A percentile compares a stretch with the other conserved stretches of the same genome.
phyloP scores from a whole-genome alignment of 1,140 invertebrate genomes.

The Microplitis demolitor region DNA sequence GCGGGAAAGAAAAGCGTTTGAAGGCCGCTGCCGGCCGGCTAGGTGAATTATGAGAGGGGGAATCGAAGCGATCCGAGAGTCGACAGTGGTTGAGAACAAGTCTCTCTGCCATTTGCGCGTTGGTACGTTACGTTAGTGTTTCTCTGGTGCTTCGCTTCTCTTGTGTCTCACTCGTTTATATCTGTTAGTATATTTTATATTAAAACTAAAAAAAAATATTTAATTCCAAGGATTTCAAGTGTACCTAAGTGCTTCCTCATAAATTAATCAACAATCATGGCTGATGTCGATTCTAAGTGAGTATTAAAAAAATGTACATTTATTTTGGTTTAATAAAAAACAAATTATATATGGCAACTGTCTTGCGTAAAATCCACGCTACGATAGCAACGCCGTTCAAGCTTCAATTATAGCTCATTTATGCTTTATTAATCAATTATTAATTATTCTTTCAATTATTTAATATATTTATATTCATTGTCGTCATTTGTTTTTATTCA shows the following conservation, averaged over 20 bases:
- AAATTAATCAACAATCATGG: constrained; percentile 42
- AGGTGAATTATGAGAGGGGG: constrained; percentile 27
- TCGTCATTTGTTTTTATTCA: too few relatives aligned
- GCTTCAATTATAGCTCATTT: too few relatives aligned
- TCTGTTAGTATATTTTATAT: neutral
- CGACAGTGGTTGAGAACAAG: constrained; percentile 37
- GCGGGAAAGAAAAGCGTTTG: constrained; percentile 57
- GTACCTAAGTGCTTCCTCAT: constrained; percentile 5
- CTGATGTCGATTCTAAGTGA: constrained; percentile 57
- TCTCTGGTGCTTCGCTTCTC: constrained; percentile 35
- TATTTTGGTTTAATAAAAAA: constrained; percentile 7
- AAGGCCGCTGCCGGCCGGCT: constrained; percentile 58
- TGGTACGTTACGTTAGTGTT: constrained; percentile 50
- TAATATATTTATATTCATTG: neutral
- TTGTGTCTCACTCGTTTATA: neutral
- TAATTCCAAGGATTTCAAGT: neutral
- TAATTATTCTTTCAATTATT: neutral
- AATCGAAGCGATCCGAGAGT: neutral
- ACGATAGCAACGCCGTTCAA: too few relatives aligned
- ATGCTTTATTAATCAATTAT: neutral
- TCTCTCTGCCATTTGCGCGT: constrained; percentile 58
- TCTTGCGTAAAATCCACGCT: constrained; percentile 5
- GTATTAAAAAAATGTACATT: constrained; percentile 29
- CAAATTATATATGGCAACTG: constrained; percentile 12
- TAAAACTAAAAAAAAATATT: neutral